phyloP scores from a whole-genome alignment of 2,797 vertebrate genomes.

The Brachyalestes nurse region DNA sequence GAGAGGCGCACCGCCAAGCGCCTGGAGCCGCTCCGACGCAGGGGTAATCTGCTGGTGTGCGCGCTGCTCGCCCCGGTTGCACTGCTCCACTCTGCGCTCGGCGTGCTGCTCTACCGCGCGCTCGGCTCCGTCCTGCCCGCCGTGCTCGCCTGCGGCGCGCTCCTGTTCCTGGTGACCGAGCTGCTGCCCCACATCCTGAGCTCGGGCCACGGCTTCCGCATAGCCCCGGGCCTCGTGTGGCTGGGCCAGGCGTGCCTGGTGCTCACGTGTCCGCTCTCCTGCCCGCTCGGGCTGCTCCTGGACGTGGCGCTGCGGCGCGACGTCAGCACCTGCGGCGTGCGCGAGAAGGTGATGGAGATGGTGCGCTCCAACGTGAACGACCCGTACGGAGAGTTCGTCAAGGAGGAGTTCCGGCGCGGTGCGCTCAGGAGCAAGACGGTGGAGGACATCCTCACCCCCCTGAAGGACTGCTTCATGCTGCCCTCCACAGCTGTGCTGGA shows the following conservation, averaged over 20 bases:
- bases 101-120: slow-evolving; percentile 80
- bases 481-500: slow-evolving; percentile 83
- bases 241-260: slow-evolving; percentile 87
- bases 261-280: slow-evolving; percentile 83
- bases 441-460: slow-evolving; percentile 89
- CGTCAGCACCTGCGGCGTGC: slow-evolving; percentile 80
- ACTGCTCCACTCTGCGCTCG: slow-evolving; percentile 81
- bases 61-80: slow-evolving; percentile 83
- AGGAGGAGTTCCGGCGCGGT: slow-evolving; percentile 88
- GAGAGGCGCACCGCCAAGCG: slow-evolving; percentile 84
- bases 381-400: slow-evolving; percentile 89
- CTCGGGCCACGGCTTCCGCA: slow-evolving; percentile 83
- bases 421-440: slow-evolving; percentile 86
- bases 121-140: slow-evolving; percentile 75
- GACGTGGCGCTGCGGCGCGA: slow-evolving; percentile 81
- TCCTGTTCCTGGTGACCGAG: slow-evolving; percentile 84
- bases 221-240: slow-evolving; percentile 84
- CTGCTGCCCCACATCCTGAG: slow-evolving; percentile 84
- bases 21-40: slow-evolving; percentile 83
- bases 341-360: slow-evolving; percentile 83
- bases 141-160: slow-evolving; percentile 78
- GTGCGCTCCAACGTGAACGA: slow-evolving; percentile 83
- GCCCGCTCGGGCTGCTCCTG: slow-evolving; percentile 85
- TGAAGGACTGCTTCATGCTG: slow-evolving; percentile 93
- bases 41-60: slow-evolving; percentile 84